These are phyloP conservation scores for Drosophila kanapiae DNA, from an alignment of 1,140 invertebrate species.

Conservation along the genomic window DNA sequence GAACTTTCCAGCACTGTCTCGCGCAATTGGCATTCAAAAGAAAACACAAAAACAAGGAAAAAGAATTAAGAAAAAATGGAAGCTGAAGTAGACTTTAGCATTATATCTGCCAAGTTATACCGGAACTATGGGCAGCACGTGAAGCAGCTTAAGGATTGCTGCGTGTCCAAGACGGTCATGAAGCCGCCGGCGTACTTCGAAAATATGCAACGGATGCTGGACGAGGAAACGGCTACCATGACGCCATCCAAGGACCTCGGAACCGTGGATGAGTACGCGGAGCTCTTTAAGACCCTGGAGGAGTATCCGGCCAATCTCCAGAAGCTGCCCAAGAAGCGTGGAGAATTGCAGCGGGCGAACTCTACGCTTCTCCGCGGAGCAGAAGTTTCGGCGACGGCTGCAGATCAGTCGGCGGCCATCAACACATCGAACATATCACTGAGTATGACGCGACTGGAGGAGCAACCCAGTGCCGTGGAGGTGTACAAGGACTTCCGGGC, in stretches of 20 bases:
- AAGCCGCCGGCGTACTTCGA: conserved; percentile 51
- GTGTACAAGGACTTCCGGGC: conserved; percentile 61
- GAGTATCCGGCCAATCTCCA: conserved; percentile 72
- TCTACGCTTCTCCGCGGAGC: conserved; percentile 34
- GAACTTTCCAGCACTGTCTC: neutral
- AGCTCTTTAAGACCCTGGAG: conserved; percentile 67
- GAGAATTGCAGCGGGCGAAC: conserved; percentile 55
- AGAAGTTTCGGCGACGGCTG: neutral
- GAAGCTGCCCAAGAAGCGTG: conserved; percentile 50
- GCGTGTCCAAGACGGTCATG: conserved; percentile 60
- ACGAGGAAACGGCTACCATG: conserved; percentile 30
- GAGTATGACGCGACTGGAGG: conserved; percentile 30
- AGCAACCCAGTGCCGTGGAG: conserved; percentile 42
- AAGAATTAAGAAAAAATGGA: conserved; percentile 44
- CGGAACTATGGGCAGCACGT: conserved; percentile 44
- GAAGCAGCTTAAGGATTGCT: conserved; percentile 48
- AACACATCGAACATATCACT: conserved; percentile 28
- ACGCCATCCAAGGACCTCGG: conserved; percentile 41
- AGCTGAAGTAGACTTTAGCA: conserved; percentile 41
- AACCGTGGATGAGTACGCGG: conserved; percentile 57
- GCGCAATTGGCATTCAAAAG: conserved; percentile 27
- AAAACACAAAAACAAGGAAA: neutral
- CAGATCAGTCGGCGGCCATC: conserved; percentile 29
- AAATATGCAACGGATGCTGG: conserved; percentile 43
- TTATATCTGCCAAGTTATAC: conserved; percentile 43